These are phyloP conservation scores for Caenorhabditis afra DNA, from an alignment of 2,888 invertebrate species.

Conservation along the genomic window DNA sequence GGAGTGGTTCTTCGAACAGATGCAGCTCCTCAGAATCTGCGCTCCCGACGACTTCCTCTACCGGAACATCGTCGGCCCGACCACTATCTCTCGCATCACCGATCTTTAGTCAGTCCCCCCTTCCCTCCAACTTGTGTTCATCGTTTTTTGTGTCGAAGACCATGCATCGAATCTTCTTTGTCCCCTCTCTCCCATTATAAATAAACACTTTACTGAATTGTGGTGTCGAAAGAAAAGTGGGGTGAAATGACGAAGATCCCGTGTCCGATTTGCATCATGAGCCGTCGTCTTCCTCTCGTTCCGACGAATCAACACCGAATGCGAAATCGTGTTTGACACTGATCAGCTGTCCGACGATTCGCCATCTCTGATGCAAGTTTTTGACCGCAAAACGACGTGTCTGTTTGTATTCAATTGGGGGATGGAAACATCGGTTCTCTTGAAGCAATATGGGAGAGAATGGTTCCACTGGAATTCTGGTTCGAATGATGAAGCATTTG, in stretches of 20 bases:
- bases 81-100: conserved; percentile 11
- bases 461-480: too few species aligned
- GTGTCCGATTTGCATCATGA: conserved; percentile 1
- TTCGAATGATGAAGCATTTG: too few species aligned
- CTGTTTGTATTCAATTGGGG: background rate
- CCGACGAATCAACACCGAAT: background rate
- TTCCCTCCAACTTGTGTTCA: background rate
- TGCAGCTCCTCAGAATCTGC: conserved; percentile 3
- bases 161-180: conserved; percentile 8
- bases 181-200: background rate
- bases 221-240: background rate
- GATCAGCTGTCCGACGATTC: background rate
- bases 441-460: too few species aligned
- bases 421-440: too few species aligned
- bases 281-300: background rate
- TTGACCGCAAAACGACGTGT: background rate
- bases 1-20: conserved; percentile 1
- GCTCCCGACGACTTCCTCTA: conserved; percentile 8
- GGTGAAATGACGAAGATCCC: conserved; percentile 14
- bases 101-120: conserved; percentile 8
- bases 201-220: conserved; percentile 15
- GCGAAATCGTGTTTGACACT: background rate
- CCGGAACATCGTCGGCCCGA: conserved; percentile 1
- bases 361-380: conserved; percentile 21
- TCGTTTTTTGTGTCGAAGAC: conserved; percentile 6